A percentile compares a stretch with the other conserved stretches of the same genome.
These are phyloP conservation scores for Carassius carassius DNA, from an alignment of 2,113 vertebrate genomes.

Conservation along the genomic window DNA sequence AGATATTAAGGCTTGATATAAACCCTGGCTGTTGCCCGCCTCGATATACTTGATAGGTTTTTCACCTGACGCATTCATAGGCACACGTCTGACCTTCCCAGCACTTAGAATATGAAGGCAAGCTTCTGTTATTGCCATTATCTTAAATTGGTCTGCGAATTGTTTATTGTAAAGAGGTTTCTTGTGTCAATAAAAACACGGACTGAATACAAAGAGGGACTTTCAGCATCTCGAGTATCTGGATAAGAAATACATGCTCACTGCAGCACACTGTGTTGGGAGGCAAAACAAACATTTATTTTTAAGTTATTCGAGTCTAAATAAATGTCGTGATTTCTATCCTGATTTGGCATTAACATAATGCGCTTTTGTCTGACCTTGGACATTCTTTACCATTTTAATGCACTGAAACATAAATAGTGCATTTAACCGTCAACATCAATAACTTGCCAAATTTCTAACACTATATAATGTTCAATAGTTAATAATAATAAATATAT, in stretches of 20 bases:
- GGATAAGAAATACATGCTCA: conserved; percentile 18
- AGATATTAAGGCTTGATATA: conserved; percentile 80
- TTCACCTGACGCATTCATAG: conserved; percentile 64
- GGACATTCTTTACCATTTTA: not conserved
- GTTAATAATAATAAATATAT: too few species aligned
- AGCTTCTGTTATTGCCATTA: conserved; percentile 72
- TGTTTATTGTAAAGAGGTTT: conserved; percentile 72
- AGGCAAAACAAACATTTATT: not conserved
- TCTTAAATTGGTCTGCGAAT: conserved; percentile 74
- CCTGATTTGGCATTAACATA: not conserved
- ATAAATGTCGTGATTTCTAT: not conserved
- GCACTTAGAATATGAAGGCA: conserved; percentile 79
- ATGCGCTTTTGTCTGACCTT: not conserved
- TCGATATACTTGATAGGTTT: conserved; percentile 51
- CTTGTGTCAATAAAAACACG: conserved; percentile 57
- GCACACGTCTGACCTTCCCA: conserved; percentile 73
- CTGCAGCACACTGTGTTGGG: not conserved
- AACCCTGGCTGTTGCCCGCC: conserved; percentile 56
- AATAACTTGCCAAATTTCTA: not conserved
- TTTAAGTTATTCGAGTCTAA: not conserved
- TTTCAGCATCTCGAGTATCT: conserved; percentile 36
- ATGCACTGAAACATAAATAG: not conserved
- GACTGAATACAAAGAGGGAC: conserved; percentile 68
- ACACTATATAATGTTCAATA: too few species aligned
- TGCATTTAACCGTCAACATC: not conserved